A percentile compares a stretch with the other conserved stretches of the same genome.
Evolutionary conservation across 2,888 invertebrate genomes (phyloP).

Genomic region (Colostygia pectinataria): DNA sequence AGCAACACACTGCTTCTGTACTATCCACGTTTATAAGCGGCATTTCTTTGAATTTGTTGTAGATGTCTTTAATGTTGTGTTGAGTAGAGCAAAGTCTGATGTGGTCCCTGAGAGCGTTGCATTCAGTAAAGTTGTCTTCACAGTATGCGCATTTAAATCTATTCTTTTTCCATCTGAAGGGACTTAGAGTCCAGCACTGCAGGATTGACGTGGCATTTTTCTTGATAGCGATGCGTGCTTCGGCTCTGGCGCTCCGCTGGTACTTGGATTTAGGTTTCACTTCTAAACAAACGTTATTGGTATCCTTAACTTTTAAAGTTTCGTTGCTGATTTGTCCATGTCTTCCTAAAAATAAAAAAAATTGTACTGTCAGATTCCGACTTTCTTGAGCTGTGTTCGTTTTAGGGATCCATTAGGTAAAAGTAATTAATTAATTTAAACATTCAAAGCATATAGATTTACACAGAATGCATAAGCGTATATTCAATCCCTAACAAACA

Average conservation of each 20-base stretch:
- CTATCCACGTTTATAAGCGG: constrained; percentile 69
- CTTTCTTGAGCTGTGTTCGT: background rate
- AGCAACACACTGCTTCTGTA: constrained; percentile 57
- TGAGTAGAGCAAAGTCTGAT: constrained; percentile 54
- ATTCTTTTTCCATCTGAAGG: constrained; percentile 73
- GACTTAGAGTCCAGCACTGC: constrained; percentile 66
- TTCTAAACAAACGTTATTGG: constrained; percentile 27
- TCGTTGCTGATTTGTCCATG: constrained; percentile 50
- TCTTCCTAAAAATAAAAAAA: constrained; percentile 79
- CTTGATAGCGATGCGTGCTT: constrained; percentile 67
- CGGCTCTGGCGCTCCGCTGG: constrained; percentile 63
- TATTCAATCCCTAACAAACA: no score
- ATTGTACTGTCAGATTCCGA: constrained; percentile 28
- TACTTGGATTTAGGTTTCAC: constrained; percentile 50
- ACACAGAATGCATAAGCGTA: no score
- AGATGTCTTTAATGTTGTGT: constrained; percentile 64
- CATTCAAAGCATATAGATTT: no score
- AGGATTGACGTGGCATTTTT: constrained; percentile 66
- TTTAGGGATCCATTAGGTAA: background rate
- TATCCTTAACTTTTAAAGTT: constrained; percentile 43
- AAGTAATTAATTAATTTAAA: no score
- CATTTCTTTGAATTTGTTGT: constrained; percentile 75
- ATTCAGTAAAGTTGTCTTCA: constrained; percentile 65
- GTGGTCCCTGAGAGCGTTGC: constrained; percentile 56
- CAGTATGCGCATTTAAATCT: constrained; percentile 73